Conservation (phyloP, 1,140 invertebrate species). For the Temnothorax nylanderi region DNA sequence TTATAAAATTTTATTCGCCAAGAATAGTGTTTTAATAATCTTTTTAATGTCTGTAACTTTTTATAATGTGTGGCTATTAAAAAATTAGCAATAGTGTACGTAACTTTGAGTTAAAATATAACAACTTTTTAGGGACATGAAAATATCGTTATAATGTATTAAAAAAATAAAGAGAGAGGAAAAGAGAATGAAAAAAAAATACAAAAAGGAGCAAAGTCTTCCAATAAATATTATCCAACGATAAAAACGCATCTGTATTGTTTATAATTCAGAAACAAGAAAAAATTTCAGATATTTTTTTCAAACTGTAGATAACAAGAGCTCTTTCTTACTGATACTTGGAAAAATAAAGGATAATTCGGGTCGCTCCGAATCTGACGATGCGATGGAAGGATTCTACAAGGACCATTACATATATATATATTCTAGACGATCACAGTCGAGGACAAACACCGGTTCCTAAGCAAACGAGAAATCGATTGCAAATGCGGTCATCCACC, state of each 20-base stretch:
- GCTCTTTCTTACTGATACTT: not conserved
- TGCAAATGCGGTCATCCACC: conserved; percentile 71
- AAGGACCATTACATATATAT: not conserved
- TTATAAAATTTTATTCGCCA: not conserved
- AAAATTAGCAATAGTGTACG: not conserved
- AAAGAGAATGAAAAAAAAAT: not conserved
- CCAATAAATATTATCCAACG: not conserved
- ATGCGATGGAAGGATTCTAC: not conserved
- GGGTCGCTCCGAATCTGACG: not conserved
- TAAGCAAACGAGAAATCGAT: conserved; percentile 37
- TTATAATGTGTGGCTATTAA: not conserved
- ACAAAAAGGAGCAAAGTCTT: not conserved
- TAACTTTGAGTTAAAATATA: conserved; percentile 4
- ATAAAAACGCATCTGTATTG: not conserved
- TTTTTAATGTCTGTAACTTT: not conserved
- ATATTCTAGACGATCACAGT: not conserved
- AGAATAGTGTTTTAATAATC: not conserved
- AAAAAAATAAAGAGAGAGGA: not conserved
- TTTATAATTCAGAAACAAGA: not conserved
- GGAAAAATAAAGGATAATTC: not conserved
- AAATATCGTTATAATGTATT: not conserved
- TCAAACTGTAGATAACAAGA: not conserved
- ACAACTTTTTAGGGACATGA: not conserved
- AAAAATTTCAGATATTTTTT: not conserved
- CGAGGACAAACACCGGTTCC: not conserved